Conservation (phyloP, 1,140 invertebrate species). For the Leptinotarsa texana region DNA sequence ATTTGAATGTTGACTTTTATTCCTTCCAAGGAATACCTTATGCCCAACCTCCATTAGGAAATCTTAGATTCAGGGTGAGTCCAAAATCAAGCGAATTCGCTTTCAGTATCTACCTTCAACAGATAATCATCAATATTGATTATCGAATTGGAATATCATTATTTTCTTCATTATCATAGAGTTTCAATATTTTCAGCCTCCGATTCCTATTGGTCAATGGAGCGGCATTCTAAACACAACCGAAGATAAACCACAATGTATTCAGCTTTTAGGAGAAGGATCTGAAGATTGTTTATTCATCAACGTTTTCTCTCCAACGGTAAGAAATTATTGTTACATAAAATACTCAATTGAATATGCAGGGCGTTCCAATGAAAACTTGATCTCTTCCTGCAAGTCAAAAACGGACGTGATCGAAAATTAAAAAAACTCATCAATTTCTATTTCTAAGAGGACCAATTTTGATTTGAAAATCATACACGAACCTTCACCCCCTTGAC, state of each 20-base stretch:
- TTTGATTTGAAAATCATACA: background rate
- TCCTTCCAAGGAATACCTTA: conserved; percentile 67
- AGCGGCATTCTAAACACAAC: conserved; percentile 31
- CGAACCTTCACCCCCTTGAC: background rate
- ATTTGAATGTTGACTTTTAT: conserved; percentile 46
- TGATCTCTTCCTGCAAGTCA: background rate
- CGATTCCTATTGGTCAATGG: conserved; percentile 31
- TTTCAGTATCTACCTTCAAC: background rate
- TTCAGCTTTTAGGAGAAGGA: conserved; percentile 27
- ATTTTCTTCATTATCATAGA: background rate
- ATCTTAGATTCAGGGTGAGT: conserved; percentile 67
- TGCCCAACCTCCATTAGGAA: conserved; percentile 66
- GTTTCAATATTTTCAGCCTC: conserved; percentile 24
- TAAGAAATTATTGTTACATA: conserved; percentile 8
- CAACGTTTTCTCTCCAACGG: conserved; percentile 36
- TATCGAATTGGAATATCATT: background rate
- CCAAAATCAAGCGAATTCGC: background rate
- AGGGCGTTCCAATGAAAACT: background rate
- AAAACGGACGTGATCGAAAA: background rate
- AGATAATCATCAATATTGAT: background rate
- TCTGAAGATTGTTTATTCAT: conserved; percentile 39
- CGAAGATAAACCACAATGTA: conserved; percentile 30
- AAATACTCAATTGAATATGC: background rate
- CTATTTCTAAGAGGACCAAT: background rate
- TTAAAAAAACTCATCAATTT: background rate